Conservation (phyloP, 1,140 invertebrate genomes). For the Heliconius nattereri region DNA sequence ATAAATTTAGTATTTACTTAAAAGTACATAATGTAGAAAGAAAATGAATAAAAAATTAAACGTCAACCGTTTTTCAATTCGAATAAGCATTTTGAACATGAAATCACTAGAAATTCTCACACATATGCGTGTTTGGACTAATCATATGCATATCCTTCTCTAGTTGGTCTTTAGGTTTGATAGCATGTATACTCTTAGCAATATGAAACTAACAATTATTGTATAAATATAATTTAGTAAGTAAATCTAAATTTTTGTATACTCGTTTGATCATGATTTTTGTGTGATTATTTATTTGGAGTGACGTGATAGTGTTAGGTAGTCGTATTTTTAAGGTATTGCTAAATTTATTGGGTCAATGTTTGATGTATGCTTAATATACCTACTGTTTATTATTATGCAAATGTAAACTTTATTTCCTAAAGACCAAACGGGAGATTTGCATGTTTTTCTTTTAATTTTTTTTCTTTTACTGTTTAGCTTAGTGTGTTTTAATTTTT, state of each 20-base stretch:
- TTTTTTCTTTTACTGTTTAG: slow-evolving; percentile 60
- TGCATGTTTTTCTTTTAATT: slow-evolving; percentile 71
- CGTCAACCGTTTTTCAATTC: slow-evolving; percentile 61
- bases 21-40: slow-evolving; percentile 56
- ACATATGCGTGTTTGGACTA: slow-evolving; percentile 52
- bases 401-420: slow-evolving; percentile 66
- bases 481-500: slow-evolving; percentile 65
- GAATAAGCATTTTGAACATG: slow-evolving; percentile 67
- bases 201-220: slow-evolving; percentile 3
- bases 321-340: slow-evolving; percentile 69
- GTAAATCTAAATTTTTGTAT: not conserved
- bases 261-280: slow-evolving; percentile 3
- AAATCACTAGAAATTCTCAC: slow-evolving; percentile 76
- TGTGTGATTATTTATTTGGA: slow-evolving; percentile 51
- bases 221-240: not conserved
- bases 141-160: slow-evolving; percentile 52
- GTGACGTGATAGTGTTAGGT: slow-evolving; percentile 58
- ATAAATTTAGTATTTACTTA: slow-evolving; percentile 77
- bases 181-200: slow-evolving; percentile 55
- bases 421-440: slow-evolving; percentile 80
- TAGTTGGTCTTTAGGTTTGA: slow-evolving; percentile 75
- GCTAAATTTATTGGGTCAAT: slow-evolving; percentile 80
- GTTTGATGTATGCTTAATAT: slow-evolving; percentile 56
- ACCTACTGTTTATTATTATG: slow-evolving; percentile 49
- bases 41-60: slow-evolving; percentile 55